Evolutionary conservation across 2,888 invertebrate genomes (phyloP).

Genomic region (Drosophila quinaria): DNA sequence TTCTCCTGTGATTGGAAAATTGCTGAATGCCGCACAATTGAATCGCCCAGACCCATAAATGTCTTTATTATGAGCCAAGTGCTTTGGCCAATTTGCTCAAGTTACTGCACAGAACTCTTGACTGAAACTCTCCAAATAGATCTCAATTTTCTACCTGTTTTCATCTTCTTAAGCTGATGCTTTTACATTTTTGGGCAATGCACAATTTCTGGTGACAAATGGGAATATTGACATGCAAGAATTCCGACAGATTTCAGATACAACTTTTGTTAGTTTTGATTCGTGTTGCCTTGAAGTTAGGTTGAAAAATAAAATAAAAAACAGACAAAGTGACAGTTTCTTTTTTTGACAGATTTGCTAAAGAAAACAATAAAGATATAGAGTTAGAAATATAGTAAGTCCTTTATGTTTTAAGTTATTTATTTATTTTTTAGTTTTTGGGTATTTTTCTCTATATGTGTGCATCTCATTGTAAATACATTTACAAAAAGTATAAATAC

Average conservation of each 20-base stretch:
- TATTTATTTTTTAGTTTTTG: no score
- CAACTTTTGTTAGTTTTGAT: no score
- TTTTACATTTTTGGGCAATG: not conserved
- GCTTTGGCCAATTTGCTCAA: constrained; percentile 60
- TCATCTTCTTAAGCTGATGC: not conserved
- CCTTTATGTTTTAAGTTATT: no score
- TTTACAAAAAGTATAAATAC: no score
- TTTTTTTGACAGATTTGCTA: not conserved
- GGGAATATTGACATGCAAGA: not conserved
- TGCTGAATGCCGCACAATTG: constrained; percentile 67
- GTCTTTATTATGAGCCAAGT: constrained; percentile 75
- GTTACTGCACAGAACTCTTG: constrained; percentile 15
- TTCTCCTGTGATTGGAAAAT: constrained; percentile 45
- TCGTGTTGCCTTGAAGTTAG: no score
- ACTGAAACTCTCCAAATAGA: constrained; percentile 9
- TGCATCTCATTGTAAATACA: no score
- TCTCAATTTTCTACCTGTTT: not conserved
- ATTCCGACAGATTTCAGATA: not conserved
- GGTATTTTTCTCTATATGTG: no score
- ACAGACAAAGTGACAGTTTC: no score
- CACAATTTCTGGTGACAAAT: constrained; percentile 4
- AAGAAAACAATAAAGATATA: not conserved
- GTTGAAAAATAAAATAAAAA: no score
- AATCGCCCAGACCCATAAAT: constrained; percentile 65
- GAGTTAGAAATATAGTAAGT: not conserved